Conservation (phyloP, 2,797 vertebrate genomes). For the Falco peregrinus region DNA sequence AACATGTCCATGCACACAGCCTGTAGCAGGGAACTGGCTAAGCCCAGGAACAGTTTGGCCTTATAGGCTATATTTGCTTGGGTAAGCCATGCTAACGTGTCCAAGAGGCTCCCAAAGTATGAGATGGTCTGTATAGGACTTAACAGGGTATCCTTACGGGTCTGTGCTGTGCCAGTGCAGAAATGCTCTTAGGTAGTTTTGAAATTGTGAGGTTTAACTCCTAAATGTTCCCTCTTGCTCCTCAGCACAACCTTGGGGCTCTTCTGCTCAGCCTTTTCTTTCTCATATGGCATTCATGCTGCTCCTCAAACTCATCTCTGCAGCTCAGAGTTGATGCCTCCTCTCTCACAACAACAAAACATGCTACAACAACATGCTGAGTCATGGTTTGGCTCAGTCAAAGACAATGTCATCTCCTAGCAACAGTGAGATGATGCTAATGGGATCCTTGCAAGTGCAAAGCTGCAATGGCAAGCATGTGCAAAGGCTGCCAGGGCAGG, state of each 20-base stretch:
- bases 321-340: not conserved
- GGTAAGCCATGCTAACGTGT: accelerated
- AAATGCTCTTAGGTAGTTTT: not conserved
- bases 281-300: accelerated
- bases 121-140: not conserved
- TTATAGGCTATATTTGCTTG: not conserved
- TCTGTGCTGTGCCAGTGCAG: not conserved
- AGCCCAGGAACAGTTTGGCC: not conserved
- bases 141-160: accelerated
- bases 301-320: not conserved
- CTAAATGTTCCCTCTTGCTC: not conserved
- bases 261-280: not conserved
- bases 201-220: not conserved
- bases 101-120: not conserved
- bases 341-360: not conserved
- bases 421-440: not conserved
- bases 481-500: not conserved
- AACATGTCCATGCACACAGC: not conserved
- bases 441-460: not conserved
- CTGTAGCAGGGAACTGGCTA: not conserved
- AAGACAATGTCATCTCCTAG: not conserved
- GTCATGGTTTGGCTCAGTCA: not conserved
- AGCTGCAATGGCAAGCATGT: not conserved
- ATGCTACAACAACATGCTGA: slow-evolving; percentile 7
- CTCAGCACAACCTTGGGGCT: too few species aligned